A percentile compares a stretch with the other conserved stretches of the same genome.
Conservation (phyloP, 1,140 invertebrate genomes). For the Vollenhovia emeryi region DNA sequence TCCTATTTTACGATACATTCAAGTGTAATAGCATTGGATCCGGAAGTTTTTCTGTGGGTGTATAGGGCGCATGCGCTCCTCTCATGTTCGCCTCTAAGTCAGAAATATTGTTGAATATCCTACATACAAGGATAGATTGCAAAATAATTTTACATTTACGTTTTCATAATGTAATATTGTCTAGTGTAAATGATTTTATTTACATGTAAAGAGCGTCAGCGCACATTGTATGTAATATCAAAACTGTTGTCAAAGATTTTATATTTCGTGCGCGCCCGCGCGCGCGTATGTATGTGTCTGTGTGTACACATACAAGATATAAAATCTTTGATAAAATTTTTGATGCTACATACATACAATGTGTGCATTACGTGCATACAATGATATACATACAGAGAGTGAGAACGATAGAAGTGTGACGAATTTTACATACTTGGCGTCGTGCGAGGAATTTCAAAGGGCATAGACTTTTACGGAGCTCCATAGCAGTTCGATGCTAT, state of each 20-base stretch:
- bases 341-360: too few relatives aligned
- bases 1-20: too few relatives aligned
- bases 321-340: not conserved
- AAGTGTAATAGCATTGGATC: too few relatives aligned
- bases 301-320: not conserved
- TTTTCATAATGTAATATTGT: not conserved
- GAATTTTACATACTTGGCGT: conserved; percentile 6
- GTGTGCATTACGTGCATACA: too few relatives aligned
- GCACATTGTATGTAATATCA: not conserved
- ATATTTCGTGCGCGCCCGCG: too few relatives aligned
- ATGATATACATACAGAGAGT: not conserved
- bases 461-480: conserved; percentile 10
- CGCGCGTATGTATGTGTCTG: too few relatives aligned
- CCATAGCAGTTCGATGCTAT: conserved; percentile 26
- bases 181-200: conserved; percentile 22
- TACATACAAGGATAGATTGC: too few relatives aligned
- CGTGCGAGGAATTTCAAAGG: conserved; percentile 22
- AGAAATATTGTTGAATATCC: too few relatives aligned
- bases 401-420: not conserved
- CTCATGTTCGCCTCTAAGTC: too few relatives aligned
- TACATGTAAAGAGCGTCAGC: not conserved
- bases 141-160: too few relatives aligned
- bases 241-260: not conserved
- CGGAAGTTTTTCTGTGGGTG: too few relatives aligned
- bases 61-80: too few relatives aligned